Conservation (phyloP, 1,140 invertebrate species). For the Pectinophora gossypiella region DNA sequence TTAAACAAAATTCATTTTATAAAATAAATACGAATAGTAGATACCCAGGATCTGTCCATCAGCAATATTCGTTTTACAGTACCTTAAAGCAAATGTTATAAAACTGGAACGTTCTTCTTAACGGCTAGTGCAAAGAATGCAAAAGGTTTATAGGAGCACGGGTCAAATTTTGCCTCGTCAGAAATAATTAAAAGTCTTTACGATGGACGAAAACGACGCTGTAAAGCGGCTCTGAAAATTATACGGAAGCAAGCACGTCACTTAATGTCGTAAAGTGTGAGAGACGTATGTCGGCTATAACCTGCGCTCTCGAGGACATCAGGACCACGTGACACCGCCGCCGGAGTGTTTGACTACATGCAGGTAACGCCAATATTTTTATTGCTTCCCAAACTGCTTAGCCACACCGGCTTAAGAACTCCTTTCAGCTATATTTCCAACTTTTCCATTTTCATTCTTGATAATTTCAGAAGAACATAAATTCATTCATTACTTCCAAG, state of each 20-base stretch:
- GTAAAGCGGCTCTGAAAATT: conserved; percentile 37
- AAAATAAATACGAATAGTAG: too few relatives aligned
- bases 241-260: conserved; percentile 30
- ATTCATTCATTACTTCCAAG: too few relatives aligned
- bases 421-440: too few relatives aligned
- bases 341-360: background rate
- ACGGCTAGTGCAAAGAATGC: conserved; percentile 28
- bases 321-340: too few relatives aligned
- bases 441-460: too few relatives aligned
- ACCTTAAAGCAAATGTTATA: conserved; percentile 21
- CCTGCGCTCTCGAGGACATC: too few relatives aligned
- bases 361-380: background rate
- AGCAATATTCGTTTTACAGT: conserved; percentile 15
- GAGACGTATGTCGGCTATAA: background rate
- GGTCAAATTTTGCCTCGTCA: conserved; percentile 40
- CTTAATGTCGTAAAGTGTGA: conserved; percentile 28
- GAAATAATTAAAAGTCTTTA: conserved; percentile 49
- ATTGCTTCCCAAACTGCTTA: too few relatives aligned
- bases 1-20: too few relatives aligned
- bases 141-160: conserved; percentile 27
- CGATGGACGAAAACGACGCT: conserved; percentile 40
- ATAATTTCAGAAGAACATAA: too few relatives aligned
- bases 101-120: conserved; percentile 22
- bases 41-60: background rate
- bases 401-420: too few relatives aligned